Evolutionary conservation across 2,888 invertebrate species (phyloP), one percentile per base, ranked within the genome.

Genomic region (Dicyrtomina minuta): DNA sequence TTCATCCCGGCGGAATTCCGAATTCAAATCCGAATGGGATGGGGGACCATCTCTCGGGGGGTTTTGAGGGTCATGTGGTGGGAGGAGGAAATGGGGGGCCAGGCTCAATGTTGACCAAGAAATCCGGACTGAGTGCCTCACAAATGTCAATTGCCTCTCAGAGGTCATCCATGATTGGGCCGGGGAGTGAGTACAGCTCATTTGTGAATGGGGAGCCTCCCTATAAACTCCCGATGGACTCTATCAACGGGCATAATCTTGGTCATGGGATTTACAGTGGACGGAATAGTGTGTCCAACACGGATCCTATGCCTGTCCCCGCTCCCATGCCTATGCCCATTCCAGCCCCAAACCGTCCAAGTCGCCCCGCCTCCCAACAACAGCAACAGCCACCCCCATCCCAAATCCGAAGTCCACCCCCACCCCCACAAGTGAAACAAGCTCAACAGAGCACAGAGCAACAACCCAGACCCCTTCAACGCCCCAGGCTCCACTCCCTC

Each of bases 401-500:
- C 8, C 41, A 22, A 55, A 39, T 12, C 26, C 20, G 41, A 55
- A n/a, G n/a, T n/a, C 65, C 17, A 39, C 51, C 13, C 10, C n/a
- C 51, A 17, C 26, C 33, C 20, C 22, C 53, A 65, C 33, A 33
- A 33, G 33, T 5, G 33, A n/a, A n/a, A n/a, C n/a, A n/a, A n/a
- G n/a, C n/a, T 20, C 17, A 44, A 8, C 17, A 5, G 22, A 22
- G 10, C 12, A 2, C 15, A 33, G 20, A 24, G 8, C 15, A 24
- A 33, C 27, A 24, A 33, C 27, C 56, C 27, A 22, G 44, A 27
- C 55, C 22, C 22, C 41, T 53, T 26, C 66, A 73, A 41, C 69
- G 77, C 55, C 77, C 77, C 66, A 69, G 80, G 59, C 74, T 81
- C 46, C 75, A 77, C 72, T 80, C 80, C 5, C 75, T 81, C 39